Percentiles rank a stretch among this genome's conserved stretches.
phyloP scores from a whole-genome alignment of 2,113 vertebrate species.

The Noctilio leporinus region DNA sequence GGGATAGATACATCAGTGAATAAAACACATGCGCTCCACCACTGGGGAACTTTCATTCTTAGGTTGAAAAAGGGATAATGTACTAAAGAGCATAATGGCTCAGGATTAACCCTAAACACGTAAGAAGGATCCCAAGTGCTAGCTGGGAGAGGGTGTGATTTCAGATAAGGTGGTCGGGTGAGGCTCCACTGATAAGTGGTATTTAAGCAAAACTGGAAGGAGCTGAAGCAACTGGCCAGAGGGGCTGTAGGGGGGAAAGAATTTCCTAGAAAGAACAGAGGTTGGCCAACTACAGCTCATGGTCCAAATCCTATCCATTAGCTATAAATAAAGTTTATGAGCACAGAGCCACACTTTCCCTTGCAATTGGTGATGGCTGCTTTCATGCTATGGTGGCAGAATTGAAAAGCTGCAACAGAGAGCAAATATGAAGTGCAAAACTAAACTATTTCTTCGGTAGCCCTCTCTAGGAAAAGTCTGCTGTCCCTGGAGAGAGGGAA shows the following conservation, averaged over 20 bases:
- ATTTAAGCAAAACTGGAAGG: not conserved
- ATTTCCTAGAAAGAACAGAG: not conserved
- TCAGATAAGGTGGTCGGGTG: not conserved
- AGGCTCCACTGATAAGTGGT: not conserved
- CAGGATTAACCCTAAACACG: not conserved
- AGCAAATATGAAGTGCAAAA: not conserved
- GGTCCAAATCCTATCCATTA: not conserved
- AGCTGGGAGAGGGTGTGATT: accelerated
- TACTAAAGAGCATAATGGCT: no score
- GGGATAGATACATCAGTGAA: no score
- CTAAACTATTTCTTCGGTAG: not conserved
- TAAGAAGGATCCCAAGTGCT: accelerated
- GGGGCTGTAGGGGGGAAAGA: not conserved
- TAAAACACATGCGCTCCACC: not conserved
- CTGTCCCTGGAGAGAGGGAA: not conserved
- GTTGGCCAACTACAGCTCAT: accelerated
- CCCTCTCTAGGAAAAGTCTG: not conserved
- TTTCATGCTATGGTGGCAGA: accelerated
- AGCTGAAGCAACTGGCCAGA: not conserved
- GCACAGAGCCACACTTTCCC: not conserved
- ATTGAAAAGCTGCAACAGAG: not conserved
- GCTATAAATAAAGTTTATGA: not conserved
- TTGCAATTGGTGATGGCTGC: accelerated
- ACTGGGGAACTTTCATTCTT: not conserved
- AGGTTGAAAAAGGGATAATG: not conserved